phyloP scores from a whole-genome alignment of 2,888 invertebrate genomes.

The Epinotia demarniana region DNA sequence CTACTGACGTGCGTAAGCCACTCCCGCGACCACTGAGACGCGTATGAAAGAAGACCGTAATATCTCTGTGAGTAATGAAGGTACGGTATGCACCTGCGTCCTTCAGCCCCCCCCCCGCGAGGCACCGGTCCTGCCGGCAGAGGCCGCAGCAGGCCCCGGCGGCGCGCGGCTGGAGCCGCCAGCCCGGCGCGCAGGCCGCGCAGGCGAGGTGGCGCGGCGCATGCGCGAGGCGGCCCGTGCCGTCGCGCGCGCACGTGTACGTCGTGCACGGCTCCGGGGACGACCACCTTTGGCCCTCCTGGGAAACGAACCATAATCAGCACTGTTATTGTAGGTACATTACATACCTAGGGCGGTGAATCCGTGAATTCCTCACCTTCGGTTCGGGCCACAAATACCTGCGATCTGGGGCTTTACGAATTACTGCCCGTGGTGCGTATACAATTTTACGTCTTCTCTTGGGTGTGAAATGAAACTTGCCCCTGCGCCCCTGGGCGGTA shows the following conservation, averaged over 20 bases:
- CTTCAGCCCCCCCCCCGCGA: slow-evolving; percentile 77
- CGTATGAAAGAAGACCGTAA: too few relatives aligned
- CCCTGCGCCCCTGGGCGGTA: too few relatives aligned
- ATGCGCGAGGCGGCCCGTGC: slow-evolving; percentile 69
- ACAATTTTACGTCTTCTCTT: too few relatives aligned
- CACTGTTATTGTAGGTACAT: too few relatives aligned
- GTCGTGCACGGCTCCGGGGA: slow-evolving; percentile 83
- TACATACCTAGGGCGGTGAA: too few relatives aligned
- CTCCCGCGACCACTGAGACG: too few relatives aligned
- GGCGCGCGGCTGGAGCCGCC: slow-evolving; percentile 76
- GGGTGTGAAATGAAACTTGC: too few relatives aligned
- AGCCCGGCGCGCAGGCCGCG: slow-evolving; percentile 82
- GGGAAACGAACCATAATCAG: slow-evolving; percentile 10
- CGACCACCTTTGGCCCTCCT: slow-evolving; percentile 82
- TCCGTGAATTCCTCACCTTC: too few relatives aligned
- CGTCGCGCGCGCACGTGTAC: slow-evolving; percentile 75
- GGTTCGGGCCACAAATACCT: too few relatives aligned
- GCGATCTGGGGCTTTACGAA: too few relatives aligned
- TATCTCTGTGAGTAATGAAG: not conserved
- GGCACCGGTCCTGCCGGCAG: slow-evolving; percentile 85
- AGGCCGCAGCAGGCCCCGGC: slow-evolving; percentile 86
- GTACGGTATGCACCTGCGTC: slow-evolving; percentile 71
- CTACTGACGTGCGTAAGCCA: too few relatives aligned
- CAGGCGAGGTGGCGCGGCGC: slow-evolving; percentile 75
- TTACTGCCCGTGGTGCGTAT: too few relatives aligned